Base-by-base conservation (phyloP, 2,113 vertebrate species). In the Pelodiscus sinensis region DNA sequence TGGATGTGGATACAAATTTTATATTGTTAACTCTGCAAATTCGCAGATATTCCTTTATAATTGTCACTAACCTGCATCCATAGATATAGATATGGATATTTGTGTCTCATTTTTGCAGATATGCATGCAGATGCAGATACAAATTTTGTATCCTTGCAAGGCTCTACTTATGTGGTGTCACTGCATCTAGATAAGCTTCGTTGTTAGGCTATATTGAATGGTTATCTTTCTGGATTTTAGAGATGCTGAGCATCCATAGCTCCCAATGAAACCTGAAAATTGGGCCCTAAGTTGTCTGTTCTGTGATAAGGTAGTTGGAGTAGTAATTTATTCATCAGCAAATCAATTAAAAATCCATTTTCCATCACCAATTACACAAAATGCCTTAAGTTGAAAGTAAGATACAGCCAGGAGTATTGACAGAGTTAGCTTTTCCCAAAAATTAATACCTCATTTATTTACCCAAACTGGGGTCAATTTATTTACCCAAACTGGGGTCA, bases 311-410 rank as follows among this genome's bases (percentile, higher is more conserved):
- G 38, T 56, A 79, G 55, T 88, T 12, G 60, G 44, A 55, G 2
- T 57, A 50, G 2, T 35, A 93, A 65, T 14, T 81, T 93, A 89
- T 62, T 91, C 90, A 89, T 50, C 0, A 1, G 2, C 21, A 91
- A 94, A 90, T 21, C 44, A 90, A 50, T 79, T 92, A 83, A 87
- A 94, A 95, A 10, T 3, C 2, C 79, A 0, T 18, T 95, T 88
- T 0, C 0, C 9, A 79, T 12, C 15, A 13, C 55, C 57, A 15
- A 85, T 79, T 83, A 86, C 73, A 44, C 78, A 86, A 89, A 88
- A 9, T 0, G 1, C 25, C 22, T 44, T 82, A 25, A 65, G 58
- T 5, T 50, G 31, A 58, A 18, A 31, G 25, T 87, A 24, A 58
- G 89, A 55, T n/a, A 5, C 71, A 6, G 18, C 12, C 29, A 84